Evolutionary conservation across 1,140 invertebrate genomes (phyloP).

Genomic region (Drosophila arawakana): DNA sequence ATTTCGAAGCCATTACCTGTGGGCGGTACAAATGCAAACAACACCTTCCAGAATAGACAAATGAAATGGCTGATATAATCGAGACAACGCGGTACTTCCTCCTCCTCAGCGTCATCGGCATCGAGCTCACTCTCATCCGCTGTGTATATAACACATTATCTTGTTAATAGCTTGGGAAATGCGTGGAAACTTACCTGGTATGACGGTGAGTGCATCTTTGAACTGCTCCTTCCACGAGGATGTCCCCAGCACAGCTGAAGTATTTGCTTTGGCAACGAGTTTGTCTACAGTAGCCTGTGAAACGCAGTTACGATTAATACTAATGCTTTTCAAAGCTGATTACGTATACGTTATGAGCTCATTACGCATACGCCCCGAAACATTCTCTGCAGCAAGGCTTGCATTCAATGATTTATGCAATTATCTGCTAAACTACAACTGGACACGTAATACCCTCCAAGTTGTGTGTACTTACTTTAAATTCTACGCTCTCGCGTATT

Average conservation of each 20-base stretch:
- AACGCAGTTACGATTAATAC: slow-evolving; percentile 6
- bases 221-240: slow-evolving; percentile 99
- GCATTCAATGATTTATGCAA: slow-evolving; percentile 69
- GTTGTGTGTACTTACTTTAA: slow-evolving; percentile 90
- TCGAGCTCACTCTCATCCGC: slow-evolving; percentile 64
- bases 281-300: slow-evolving; percentile 98
- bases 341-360: slow-evolving; percentile 49
- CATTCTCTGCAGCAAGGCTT: slow-evolving; percentile 37
- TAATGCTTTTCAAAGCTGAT: slow-evolving; percentile 1
- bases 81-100: slow-evolving; percentile 87
- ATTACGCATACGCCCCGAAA: slow-evolving; percentile 13
- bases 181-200: slow-evolving; percentile 89
- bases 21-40: slow-evolving; percentile 98
- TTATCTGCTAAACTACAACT: slow-evolving; percentile 61
- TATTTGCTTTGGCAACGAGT: slow-evolving; percentile 97
- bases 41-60: slow-evolving; percentile 98
- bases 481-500: slow-evolving; percentile 99
- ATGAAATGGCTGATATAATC: slow-evolving; percentile 99
- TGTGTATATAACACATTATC: slow-evolving; percentile 9
- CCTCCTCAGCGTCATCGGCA: slow-evolving; percentile 61
- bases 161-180: neutral
- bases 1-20: slow-evolving; percentile 89
- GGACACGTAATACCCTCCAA: slow-evolving; percentile 5
- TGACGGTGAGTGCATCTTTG: slow-evolving; percentile 97
- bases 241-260: slow-evolving; percentile 96